These are phyloP conservation scores for Drosophila tani DNA, from an alignment of 1,140 invertebrate species.

Conservation along the genomic window DNA sequence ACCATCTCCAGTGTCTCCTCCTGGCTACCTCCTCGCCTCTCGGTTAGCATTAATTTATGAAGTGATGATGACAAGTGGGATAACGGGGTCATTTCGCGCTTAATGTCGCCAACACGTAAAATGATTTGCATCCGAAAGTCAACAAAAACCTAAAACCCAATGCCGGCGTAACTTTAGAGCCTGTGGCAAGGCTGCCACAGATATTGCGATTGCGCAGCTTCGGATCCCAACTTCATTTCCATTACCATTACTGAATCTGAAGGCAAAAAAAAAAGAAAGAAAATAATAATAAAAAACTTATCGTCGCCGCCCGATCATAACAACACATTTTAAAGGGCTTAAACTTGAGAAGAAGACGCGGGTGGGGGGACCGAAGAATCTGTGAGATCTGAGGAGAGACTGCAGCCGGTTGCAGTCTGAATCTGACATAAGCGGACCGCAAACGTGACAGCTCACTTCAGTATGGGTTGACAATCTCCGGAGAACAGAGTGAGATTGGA, in stretches of 20 bases:
- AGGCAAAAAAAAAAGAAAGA: constrained; percentile 14
- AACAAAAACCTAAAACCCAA: constrained; percentile 48
- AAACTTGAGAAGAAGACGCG: constrained; percentile 26
- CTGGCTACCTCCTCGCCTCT: constrained; percentile 36
- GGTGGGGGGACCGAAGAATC: constrained; percentile 9
- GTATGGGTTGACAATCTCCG: constrained; percentile 58
- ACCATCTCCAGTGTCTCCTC: constrained; percentile 11
- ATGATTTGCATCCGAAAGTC: constrained; percentile 80
- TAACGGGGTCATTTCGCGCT: constrained; percentile 84
- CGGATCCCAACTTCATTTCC: constrained; percentile 8
- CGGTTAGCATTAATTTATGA: constrained; percentile 82
- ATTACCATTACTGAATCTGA: constrained; percentile 30
- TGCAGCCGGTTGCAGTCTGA: constrained; percentile 66
- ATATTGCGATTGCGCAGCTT: constrained; percentile 31
- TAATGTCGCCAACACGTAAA: constrained; percentile 84
- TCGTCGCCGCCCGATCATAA: constrained; percentile 79
- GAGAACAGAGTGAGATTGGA: constrained; percentile 12
- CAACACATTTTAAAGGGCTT: constrained; percentile 84
- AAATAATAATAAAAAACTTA: constrained; percentile 50
- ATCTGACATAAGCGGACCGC: constrained; percentile 81
- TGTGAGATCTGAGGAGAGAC: constrained; percentile 9
- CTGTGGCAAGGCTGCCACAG: constrained; percentile 70
- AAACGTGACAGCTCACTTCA: constrained; percentile 83
- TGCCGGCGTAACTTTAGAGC: constrained; percentile 75
- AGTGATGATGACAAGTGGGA: constrained; percentile 84